phyloP scores from a whole-genome alignment of 2,113 vertebrate genomes.

The Nothoprocta pentlandii region DNA sequence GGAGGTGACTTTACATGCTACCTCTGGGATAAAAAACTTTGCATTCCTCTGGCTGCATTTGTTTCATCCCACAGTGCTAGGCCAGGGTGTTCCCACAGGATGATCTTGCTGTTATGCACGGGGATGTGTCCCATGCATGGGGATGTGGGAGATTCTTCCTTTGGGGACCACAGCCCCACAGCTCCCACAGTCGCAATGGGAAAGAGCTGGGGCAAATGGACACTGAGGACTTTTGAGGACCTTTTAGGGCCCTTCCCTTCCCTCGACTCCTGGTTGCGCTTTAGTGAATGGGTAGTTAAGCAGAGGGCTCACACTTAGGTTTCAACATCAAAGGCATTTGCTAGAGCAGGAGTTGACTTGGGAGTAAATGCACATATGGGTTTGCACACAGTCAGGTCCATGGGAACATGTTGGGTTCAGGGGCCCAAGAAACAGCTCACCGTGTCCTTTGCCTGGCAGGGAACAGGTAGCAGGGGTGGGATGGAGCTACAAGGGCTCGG shows the following conservation, averaged over 20 bases:
- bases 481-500: not conserved
- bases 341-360: not conserved
- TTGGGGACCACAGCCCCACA: not conserved
- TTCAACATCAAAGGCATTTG: rapidly evolving
- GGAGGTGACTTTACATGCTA: not conserved
- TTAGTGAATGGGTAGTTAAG: not conserved
- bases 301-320: rapidly evolving
- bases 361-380: rapidly evolving
- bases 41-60: rapidly evolving
- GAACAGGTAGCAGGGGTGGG: too few species aligned
- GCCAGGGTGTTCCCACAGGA: not conserved
- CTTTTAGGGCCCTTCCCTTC: not conserved
- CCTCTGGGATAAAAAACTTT: not conserved
- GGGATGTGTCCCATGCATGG: rapidly evolving
- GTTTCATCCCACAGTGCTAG: too few species aligned
- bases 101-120: rapidly evolving
- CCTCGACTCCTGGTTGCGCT: not conserved
- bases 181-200: too few species aligned
- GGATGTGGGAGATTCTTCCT: not conserved
- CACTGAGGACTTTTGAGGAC: not conserved
- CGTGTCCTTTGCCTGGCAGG: not conserved
- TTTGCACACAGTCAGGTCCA: rapidly evolving
- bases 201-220: not conserved
- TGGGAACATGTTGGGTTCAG: rapidly evolving
- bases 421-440: not conserved